Percentiles rank a stretch among this genome's conserved stretches.
Conservation (phyloP, 2,113 vertebrate species). For the Stomatorhinus ivindoensis region DNA sequence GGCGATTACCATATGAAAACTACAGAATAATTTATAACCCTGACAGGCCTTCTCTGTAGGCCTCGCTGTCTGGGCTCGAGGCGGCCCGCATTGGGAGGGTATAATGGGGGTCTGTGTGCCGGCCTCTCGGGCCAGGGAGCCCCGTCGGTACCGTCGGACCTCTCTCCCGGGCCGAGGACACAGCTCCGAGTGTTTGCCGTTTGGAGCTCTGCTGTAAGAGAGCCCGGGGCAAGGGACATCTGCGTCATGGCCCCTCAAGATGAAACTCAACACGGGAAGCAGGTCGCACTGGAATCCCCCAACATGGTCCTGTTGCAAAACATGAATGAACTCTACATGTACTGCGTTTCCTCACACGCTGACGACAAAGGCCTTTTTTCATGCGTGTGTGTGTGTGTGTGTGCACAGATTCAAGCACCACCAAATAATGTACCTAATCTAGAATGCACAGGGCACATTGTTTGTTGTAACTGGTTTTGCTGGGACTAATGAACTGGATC, state of each 20-base stretch:
- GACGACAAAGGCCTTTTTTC: neutral
- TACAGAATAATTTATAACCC: constrained; percentile 41
- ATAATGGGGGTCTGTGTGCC: constrained; percentile 52
- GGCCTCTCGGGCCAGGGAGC: constrained; percentile 20
- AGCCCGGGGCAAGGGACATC: neutral
- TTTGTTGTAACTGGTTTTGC: neutral
- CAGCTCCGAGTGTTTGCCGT: constrained; percentile 7
- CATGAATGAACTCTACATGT: neutral
- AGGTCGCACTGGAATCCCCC: neutral
- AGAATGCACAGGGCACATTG: neutral
- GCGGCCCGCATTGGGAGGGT: constrained; percentile 42
- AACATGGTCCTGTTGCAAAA: neutral
- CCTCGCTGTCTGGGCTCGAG: constrained; percentile 39
- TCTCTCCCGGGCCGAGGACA: neutral
- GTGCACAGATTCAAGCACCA: neutral
- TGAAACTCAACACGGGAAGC: constrained; percentile 7
- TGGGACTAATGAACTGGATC: neutral
- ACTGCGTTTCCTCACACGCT: neutral
- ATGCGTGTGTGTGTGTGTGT: neutral
- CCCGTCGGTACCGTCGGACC: neutral
- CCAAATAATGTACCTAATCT: neutral
- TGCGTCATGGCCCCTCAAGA: neutral
- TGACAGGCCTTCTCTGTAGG: constrained; percentile 50
- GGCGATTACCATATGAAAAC: constrained; percentile 58
- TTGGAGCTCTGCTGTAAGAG: neutral